Evolutionary conservation across 2,888 invertebrate species (phyloP), one percentile per base, ranked within the genome.

Genomic region (Macrophya alboannulata): DNA sequence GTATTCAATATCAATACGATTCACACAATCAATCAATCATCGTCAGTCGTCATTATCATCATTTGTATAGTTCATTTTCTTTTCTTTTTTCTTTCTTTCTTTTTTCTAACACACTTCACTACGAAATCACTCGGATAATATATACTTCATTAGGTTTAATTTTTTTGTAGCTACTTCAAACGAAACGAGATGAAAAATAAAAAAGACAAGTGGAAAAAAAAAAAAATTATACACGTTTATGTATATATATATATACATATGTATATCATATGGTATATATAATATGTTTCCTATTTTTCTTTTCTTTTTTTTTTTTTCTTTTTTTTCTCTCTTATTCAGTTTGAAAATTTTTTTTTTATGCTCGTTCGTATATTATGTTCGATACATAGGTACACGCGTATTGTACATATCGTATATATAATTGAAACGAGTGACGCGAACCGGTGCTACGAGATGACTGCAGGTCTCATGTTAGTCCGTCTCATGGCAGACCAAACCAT

Each of bases 381-480:
- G 2, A 12, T 5, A 6, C n/a, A 62, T 10, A 2, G 3, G n/a
- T 8, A 59, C 21, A 59, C 21, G 9, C 21, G 21, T 59, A 31
- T 3, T 31, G 9, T 62, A 62, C 10, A 21, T 62, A 62, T 62
- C 4, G 51, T 51, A 51, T 51, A 5, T 31, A n/a, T 55, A 55
- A 55, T 55, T 8, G 55, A 79, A 31, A 17, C 76, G 55, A 86
- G 84, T 76, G 65, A 48, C 71, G 55, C 88, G 89, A 88, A 88
- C 89, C 87, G 87, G 87, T 79, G 90, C 87, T 86, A 86, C 81
- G 86, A 86, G 86, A 37, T 85, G 71, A 84, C 86, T 86, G 87
- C n/a, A n/a, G n/a, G 31, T 81, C 79, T 81, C 17, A 45, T 77
- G 17, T 68, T 77, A 17, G 48, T 77, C 51, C 31, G 77, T 51